Evolutionary conservation across 2,797 vertebrate species (phyloP).

Genomic region (Peromyscus attwateri): DNA sequence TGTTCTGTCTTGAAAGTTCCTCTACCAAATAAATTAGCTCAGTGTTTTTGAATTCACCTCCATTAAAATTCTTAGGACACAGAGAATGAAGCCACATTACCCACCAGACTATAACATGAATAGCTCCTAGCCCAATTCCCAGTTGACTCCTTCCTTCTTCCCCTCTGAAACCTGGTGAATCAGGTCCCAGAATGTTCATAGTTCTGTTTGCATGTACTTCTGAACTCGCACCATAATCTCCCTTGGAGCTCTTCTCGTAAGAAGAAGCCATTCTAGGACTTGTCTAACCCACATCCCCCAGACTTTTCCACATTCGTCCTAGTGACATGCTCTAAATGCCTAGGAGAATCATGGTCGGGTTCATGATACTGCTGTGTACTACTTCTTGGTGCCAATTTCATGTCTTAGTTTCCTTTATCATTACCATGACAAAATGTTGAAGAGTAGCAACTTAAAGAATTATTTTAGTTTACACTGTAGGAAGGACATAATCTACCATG

Average conservation of each 20-base stretch:
- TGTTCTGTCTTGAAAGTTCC: background rate
- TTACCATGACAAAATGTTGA: too few species aligned
- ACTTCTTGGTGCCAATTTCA: background rate
- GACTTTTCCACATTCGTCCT: background rate
- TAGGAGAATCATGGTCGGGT: too few species aligned
- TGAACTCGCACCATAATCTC: background rate
- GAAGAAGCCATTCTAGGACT: too few species aligned
- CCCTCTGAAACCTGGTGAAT: background rate
- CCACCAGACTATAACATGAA: background rate
- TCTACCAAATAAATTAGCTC: background rate
- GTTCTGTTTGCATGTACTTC: background rate
- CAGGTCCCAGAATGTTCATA: background rate
- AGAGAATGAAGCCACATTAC: background rate
- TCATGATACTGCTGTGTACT: background rate
- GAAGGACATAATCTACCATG: background rate
- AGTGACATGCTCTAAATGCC: background rate
- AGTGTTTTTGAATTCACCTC: background rate
- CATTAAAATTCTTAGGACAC: background rate
- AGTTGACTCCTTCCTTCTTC: background rate
- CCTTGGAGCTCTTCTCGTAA: too few species aligned
- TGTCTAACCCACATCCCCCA: background rate
- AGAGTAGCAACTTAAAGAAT: background rate
- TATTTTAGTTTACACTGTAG: background rate
- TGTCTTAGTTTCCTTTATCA: too few species aligned
- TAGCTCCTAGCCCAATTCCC: background rate